phyloP scores from a whole-genome alignment of 2,888 invertebrate genomes.

The Deladenus siricidicola region DNA sequence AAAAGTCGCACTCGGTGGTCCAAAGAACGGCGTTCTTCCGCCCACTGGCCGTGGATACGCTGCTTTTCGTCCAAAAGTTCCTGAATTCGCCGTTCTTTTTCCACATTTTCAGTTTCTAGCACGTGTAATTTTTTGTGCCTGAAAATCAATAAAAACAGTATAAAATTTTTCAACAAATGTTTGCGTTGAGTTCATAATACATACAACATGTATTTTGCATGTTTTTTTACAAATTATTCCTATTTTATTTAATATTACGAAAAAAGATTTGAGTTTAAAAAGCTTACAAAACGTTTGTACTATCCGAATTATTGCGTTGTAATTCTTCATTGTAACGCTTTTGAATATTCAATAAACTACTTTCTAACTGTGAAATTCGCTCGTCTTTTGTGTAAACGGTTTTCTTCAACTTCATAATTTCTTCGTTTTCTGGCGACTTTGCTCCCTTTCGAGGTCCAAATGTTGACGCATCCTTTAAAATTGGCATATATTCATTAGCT shows the following conservation, averaged over 20 bases:
- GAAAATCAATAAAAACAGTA: conserved; percentile 7
- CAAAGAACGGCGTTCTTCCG: conserved; percentile 30
- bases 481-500: too few relatives aligned
- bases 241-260: too few relatives aligned
- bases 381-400: conserved; percentile 42
- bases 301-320: neutral
- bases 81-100: conserved; percentile 29
- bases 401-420: conserved; percentile 30
- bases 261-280: too few relatives aligned
- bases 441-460: neutral
- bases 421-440: conserved; percentile 3
- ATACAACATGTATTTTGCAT: too few relatives aligned
- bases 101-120: conserved; percentile 25
- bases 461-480: neutral
- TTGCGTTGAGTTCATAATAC: too few relatives aligned
- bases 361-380: conserved; percentile 43
- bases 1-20: conserved; percentile 24
- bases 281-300: too few relatives aligned
- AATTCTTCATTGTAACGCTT: conserved; percentile 22
- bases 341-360: conserved; percentile 37
- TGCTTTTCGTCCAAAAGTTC: conserved; percentile 33
- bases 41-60: conserved; percentile 31
- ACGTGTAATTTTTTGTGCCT: conserved; percentile 11
- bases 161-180: too few relatives aligned
- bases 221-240: too few relatives aligned